Evolutionary conservation across 2,797 vertebrate genomes (phyloP), one percentile per base, ranked within the genome.

Genomic region (Intellagama lesueurii): DNA sequence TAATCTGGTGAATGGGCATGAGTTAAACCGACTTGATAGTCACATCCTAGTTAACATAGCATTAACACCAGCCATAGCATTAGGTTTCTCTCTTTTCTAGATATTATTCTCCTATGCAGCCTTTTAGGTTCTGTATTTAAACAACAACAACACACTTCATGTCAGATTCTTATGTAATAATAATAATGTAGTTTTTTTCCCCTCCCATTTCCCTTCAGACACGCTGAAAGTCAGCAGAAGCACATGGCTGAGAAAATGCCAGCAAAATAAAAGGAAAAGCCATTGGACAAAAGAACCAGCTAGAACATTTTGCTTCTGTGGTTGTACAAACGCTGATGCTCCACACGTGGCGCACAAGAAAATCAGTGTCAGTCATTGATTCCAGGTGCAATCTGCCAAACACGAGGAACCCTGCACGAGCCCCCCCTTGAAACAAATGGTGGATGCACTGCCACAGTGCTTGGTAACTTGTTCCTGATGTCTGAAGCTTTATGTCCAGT

Each of bases 211-310:
- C 86, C 32, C 16, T 47, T 24, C 96, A 99, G 99, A 96, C 99
- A 99, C 85, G 99, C 99, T 4, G 98, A 99, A 96, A 99, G 98
- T 92, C 99, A 99, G 97, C 99, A 99, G 97, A 99, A 99, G 97
- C 98, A 99, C 97, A 96, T 99, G 98, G 98, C 98, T 89, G 99
- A 99, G 97, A 99, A 97, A 96, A 99, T 98, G 96, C 97, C 98
- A 1, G 97, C 98, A 83, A 99, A 99, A 97, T 99, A 96, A 98
- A 87, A 87, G 83, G 68, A 28, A 86, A 94, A 92, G 94, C 94
- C 93, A 93, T 87, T 87, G 93, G 92, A 94, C 94, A 94, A 87
- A 96, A 97, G 97, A 96, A 94, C 89, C 93, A 95, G 93, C 95
- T 94, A 94, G 96, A 95, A 95, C 96, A 96, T 96, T 98, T 97